These are phyloP conservation scores for Mesorhabditis spiculigera DNA, from an alignment of 2,888 invertebrate species.

Conservation along the genomic window DNA sequence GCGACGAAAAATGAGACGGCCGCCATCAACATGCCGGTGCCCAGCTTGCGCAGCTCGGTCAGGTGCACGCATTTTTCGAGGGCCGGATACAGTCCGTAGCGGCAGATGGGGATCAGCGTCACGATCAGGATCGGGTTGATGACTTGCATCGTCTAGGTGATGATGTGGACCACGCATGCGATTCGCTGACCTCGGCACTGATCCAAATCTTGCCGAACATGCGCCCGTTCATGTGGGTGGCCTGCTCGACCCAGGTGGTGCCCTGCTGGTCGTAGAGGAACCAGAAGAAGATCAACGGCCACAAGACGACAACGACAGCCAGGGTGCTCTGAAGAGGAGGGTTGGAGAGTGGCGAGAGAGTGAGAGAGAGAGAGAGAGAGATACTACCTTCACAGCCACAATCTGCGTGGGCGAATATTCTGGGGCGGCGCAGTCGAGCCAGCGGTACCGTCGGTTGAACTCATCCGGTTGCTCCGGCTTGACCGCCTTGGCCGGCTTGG, in stretches of 20 bases:
- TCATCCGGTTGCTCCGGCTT: not conserved
- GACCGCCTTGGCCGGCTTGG: not conserved
- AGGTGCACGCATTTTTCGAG: not conserved
- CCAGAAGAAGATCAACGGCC: constrained; percentile 85
- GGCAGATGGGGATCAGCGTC: not conserved
- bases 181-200: not conserved
- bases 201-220: not conserved
- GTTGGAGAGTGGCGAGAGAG: not conserved
- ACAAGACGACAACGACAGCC: constrained; percentile 49
- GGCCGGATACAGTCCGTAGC: not conserved
- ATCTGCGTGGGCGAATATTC: not conserved
- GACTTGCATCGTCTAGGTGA: not conserved
- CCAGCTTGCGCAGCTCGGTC: not conserved
- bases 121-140: not conserved
- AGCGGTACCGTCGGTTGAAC: not conserved
- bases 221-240: not conserved
- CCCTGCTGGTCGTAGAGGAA: constrained; percentile 94
- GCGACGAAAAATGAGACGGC: not conserved
- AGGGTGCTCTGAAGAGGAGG: constrained; percentile 31
- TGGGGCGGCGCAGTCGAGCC: constrained; percentile 1
- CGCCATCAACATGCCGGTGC: constrained; percentile 3
- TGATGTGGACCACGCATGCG: not conserved
- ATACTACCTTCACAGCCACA: not conserved
- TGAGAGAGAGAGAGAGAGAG: not conserved
- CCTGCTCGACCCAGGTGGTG: constrained; percentile 75